These are phyloP conservation scores for Oscheius sp. DNA, from an alignment of 2,888 invertebrate species.

Conservation along the genomic window DNA sequence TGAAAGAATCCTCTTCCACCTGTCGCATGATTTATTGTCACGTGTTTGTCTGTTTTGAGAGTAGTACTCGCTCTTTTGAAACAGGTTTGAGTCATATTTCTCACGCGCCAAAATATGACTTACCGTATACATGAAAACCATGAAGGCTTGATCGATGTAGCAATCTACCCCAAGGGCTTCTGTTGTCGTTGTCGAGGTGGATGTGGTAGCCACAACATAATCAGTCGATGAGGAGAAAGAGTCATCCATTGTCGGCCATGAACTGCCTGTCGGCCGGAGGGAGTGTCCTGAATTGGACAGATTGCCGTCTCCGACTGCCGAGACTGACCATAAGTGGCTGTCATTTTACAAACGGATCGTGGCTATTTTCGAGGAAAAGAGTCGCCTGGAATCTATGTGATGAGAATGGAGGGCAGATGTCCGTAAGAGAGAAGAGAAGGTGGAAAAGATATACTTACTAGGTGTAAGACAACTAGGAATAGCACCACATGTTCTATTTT, in stretches of 20 bases:
- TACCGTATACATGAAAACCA: slow-evolving; percentile 63
- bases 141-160: slow-evolving; percentile 59
- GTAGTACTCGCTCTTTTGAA: too few relatives aligned
- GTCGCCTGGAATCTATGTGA: not conserved
- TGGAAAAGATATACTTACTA: not conserved
- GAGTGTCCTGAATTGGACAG: slow-evolving; percentile 10
- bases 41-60: too few relatives aligned
- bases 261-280: slow-evolving; percentile 11
- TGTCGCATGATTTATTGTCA: too few relatives aligned
- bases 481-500: too few relatives aligned
- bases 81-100: not conserved
- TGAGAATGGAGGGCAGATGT: not conserved
- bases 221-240: not conserved
- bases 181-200: slow-evolving; percentile 1
- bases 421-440: not conserved
- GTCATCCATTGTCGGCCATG: slow-evolving; percentile 1
- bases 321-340: slow-evolving; percentile 25
- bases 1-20: slow-evolving; percentile 35
- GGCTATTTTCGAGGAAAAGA: not conserved
- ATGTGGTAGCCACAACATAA: slow-evolving; percentile 8
- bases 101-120: slow-evolving; percentile 28
- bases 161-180: slow-evolving; percentile 42
- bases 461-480: too few relatives aligned
- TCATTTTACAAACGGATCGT: slow-evolving; percentile 3
- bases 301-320: slow-evolving; percentile 7